Evolutionary conservation across 2,797 vertebrate genomes (phyloP).

Genomic region (Helicolenus hilgendorfi): DNA sequence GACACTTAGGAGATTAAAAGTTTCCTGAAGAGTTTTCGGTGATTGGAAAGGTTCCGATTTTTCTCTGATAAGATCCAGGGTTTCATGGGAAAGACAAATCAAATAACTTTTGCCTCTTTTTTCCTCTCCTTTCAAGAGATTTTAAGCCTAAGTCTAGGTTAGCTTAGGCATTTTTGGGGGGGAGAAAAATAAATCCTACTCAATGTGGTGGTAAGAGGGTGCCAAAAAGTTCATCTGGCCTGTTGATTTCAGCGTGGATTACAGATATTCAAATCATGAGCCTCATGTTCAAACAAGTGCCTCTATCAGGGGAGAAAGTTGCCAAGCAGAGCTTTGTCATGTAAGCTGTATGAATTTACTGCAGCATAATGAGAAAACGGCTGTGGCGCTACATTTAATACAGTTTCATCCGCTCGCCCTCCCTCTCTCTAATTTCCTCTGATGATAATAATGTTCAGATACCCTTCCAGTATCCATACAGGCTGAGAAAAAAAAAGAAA

Average conservation of each 20-base stretch:
- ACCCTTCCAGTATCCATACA: background rate
- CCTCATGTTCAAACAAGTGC: slow-evolving; percentile 89
- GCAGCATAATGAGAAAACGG: slow-evolving; percentile 78
- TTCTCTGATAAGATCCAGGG: slow-evolving; percentile 22
- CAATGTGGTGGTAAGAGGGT: slow-evolving; percentile 77
- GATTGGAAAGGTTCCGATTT: slow-evolving; percentile 43
- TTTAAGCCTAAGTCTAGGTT: slow-evolving; percentile 81
- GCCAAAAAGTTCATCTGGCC: slow-evolving; percentile 91
- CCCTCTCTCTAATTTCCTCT: slow-evolving; percentile 42
- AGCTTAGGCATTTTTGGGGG: slow-evolving; percentile 81
- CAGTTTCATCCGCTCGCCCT: slow-evolving; percentile 71
- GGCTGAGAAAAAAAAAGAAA: background rate
- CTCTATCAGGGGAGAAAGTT: slow-evolving; percentile 85
- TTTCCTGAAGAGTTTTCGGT: slow-evolving; percentile 86
- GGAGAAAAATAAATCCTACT: slow-evolving; percentile 70
- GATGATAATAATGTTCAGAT: slow-evolving; percentile 28
- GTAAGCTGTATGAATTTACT: slow-evolving; percentile 80
- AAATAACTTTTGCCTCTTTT: slow-evolving; percentile 62
- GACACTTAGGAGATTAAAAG: slow-evolving; percentile 75
- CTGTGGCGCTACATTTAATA: slow-evolving; percentile 82
- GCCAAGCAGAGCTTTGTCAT: slow-evolving; percentile 86
- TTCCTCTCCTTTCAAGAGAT: slow-evolving; percentile 43
- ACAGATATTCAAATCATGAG: slow-evolving; percentile 89
- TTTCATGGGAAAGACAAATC: slow-evolving; percentile 36
- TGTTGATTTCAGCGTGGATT: slow-evolving; percentile 90